Conservation (phyloP, 2,888 invertebrate species). For the Dexiosoma caninum region DNA sequence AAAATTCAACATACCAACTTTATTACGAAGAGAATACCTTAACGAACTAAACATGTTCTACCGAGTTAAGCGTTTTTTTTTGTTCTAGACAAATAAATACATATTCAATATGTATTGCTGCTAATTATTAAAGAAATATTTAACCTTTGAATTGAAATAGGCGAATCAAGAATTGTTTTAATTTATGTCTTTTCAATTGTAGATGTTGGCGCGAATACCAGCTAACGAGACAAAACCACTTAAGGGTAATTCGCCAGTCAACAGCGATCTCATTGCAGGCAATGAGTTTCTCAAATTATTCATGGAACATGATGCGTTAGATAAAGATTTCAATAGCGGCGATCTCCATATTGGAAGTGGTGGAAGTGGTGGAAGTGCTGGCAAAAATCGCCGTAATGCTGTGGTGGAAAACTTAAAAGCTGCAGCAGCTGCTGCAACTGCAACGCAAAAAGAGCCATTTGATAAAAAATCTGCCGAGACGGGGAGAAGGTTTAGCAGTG, state of each 20-base stretch:
- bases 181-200: constrained; percentile 33
- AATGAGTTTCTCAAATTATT: constrained; percentile 76
- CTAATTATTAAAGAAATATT: constrained; percentile 37
- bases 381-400: neutral
- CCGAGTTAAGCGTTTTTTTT: neutral
- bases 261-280: constrained; percentile 75
- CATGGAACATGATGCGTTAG: constrained; percentile 71
- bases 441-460: constrained; percentile 10
- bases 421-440: neutral
- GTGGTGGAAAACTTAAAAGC: neutral
- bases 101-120: neutral
- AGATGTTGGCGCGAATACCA: constrained; percentile 70
- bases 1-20: too few relatives aligned
- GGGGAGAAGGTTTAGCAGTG: constrained; percentile 29
- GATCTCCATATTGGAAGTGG: constrained; percentile 67
- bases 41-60: neutral
- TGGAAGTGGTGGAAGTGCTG: constrained; percentile 20
- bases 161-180: neutral
- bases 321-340: constrained; percentile 68
- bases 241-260: constrained; percentile 48
- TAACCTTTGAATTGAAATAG: constrained; percentile 39
- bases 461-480: constrained; percentile 54
- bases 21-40: too few relatives aligned
- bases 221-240: constrained; percentile 66
- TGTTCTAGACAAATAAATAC: too few relatives aligned